Percentiles rank a stretch among this genome's conserved stretches.
phyloP scores from a whole-genome alignment of 2,888 invertebrate species.

The Drosophila mercatorum region DNA sequence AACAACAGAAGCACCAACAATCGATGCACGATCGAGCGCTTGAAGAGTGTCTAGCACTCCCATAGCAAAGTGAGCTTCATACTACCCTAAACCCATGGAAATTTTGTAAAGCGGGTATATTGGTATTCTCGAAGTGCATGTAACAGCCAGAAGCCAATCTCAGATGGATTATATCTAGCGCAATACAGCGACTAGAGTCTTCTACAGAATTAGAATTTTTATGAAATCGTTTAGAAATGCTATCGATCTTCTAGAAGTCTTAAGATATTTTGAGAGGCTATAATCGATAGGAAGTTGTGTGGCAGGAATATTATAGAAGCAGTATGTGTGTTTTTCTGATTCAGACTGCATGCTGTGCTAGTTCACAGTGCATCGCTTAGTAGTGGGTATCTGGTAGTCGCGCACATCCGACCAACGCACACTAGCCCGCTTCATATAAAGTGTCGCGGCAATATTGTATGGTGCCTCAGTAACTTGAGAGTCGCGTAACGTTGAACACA shows the following conservation, averaged over 20 bases:
- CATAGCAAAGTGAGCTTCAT: constrained; percentile 25
- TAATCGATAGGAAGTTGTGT: neutral
- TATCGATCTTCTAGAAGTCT: too few relatives aligned
- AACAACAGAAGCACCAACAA: constrained; percentile 32
- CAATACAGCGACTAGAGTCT: too few relatives aligned
- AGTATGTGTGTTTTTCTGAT: neutral
- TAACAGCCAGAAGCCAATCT: neutral
- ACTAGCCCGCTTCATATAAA: constrained; percentile 28
- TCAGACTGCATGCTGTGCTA: neutral
- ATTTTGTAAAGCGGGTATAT: neutral
- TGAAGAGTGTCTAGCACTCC: constrained; percentile 7
- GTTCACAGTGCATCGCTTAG: neutral
- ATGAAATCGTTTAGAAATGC: too few relatives aligned
- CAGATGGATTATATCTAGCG: too few relatives aligned
- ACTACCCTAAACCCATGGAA: constrained; percentile 9
- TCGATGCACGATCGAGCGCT: constrained; percentile 24
- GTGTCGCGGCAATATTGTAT: constrained; percentile 33
- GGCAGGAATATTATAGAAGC: too few relatives aligned
- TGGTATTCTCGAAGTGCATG: neutral
- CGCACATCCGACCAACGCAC: neutral
- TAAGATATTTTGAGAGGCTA: too few relatives aligned
- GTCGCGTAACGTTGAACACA: constrained; percentile 48
- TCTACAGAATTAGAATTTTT: too few relatives aligned
- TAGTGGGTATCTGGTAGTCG: neutral
- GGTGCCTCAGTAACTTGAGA: constrained; percentile 62